Conservation (phyloP, 2,113 vertebrate species). For the Notothenia coriiceps region DNA sequence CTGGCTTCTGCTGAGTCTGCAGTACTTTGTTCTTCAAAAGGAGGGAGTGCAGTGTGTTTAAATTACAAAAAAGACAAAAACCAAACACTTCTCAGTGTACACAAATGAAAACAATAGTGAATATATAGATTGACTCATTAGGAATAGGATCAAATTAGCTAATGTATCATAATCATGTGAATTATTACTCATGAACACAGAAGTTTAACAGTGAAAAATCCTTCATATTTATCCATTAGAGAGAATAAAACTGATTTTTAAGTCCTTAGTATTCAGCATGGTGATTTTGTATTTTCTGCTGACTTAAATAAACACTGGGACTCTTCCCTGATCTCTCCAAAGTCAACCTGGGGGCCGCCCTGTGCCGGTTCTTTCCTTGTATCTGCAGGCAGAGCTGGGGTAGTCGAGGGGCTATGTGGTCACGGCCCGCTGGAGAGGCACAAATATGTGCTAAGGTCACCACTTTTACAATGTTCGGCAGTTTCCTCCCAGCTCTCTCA, state of each 20-base stretch:
- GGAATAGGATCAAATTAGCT: background rate
- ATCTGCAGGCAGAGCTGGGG: conserved; percentile 47
- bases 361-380: conserved; percentile 38
- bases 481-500: conserved; percentile 81
- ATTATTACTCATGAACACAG: background rate
- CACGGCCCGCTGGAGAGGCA: conserved; percentile 61
- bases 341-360: conserved; percentile 58
- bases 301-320: conserved; percentile 66
- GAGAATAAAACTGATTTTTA: conserved; percentile 8
- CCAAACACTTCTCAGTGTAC: background rate
- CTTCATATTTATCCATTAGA: background rate
- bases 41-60: conserved; percentile 45
- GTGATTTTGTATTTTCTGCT: conserved; percentile 66
- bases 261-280: conserved; percentile 25
- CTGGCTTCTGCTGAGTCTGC: conserved; percentile 70
- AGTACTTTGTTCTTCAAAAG: conserved; percentile 51
- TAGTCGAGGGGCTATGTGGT: conserved; percentile 59
- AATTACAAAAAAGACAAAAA: conserved; percentile 14
- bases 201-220: background rate
- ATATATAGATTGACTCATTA: background rate
- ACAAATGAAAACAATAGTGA: background rate
- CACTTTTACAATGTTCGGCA: conserved; percentile 70
- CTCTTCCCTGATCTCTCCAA: conserved; percentile 50
- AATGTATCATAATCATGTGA: background rate
- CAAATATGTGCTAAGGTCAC: conserved; percentile 82